Percentiles rank a stretch among this genome's conserved stretches.
phyloP scores from a whole-genome alignment of 2,797 vertebrate genomes.

The Sciurus carolinensis region DNA sequence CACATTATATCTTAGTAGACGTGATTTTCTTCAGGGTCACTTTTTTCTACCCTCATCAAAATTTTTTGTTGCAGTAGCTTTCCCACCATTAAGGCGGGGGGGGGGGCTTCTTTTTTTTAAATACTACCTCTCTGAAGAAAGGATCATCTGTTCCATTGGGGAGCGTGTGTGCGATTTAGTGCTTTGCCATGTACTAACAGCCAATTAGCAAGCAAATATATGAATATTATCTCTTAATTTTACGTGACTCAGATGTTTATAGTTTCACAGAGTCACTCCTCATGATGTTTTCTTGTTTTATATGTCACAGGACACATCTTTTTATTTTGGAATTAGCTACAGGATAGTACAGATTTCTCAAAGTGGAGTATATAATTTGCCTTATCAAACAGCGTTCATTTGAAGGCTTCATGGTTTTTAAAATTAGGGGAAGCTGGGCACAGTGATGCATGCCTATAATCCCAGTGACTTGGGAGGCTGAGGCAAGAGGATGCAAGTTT shows the following conservation, averaged over 20 bases:
- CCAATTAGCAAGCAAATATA: slow-evolving; percentile 46
- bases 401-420: slow-evolving; percentile 41
- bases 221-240: slow-evolving; percentile 46
- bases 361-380: background rate
- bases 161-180: slow-evolving; percentile 5
- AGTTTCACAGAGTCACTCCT: slow-evolving; percentile 44
- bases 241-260: slow-evolving; percentile 5
- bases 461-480: no score
- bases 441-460: no score
- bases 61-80: slow-evolving; percentile 1
- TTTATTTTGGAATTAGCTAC: slow-evolving; percentile 42
- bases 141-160: background rate
- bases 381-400: slow-evolving; percentile 22
- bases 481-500: no score
- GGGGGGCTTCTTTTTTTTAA: slow-evolving; percentile 35
- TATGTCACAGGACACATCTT: background rate
- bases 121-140: slow-evolving; percentile 48
- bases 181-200: background rate
- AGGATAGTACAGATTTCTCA: background rate
- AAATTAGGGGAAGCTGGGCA: no score
- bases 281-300: background rate
- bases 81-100: slow-evolving; percentile 6
- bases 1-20: background rate
- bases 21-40: slow-evolving; percentile 54
- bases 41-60: slow-evolving; percentile 52